Evolutionary conservation across 2,113 vertebrate species (phyloP), one percentile per base, ranked within the genome.

Genomic region (Ptilonorhynchus violaceus): DNA sequence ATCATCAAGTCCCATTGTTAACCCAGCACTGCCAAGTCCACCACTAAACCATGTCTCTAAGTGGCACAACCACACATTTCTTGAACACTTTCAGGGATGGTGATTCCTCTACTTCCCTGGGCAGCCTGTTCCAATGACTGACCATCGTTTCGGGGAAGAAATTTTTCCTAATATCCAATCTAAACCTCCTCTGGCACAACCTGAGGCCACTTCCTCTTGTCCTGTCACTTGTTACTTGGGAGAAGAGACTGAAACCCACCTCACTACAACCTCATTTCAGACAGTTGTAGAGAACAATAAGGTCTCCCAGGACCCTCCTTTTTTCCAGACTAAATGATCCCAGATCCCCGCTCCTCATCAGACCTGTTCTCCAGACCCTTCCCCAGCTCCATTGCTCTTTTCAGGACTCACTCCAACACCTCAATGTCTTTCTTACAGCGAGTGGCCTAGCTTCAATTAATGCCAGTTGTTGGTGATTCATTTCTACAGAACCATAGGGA

Each of bases 361-460:
- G 15, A 42, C 8, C 6, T 20, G 31, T 56, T 30, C 27, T 56
- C 30, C 79, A 77, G 41, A 37, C 12, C 35, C 56, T 42, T 42
- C 63, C 5, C 8, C 55, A 63, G 41, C 18, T 63, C 35, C 0
- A 0, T 1, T 49, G 88, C 25, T 63, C 10, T 37, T 49, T 55
- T 28, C 63, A 16, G 56, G 35, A 42, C 31, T 13, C 1, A 0
- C 35, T 63, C 35, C 56, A 69, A 70, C 25, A 7, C 41, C 7
- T 62, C 55, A 55, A 2, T 37, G 49, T 69, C 47, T 20, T 69
- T 42, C 47, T 63, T 14, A 68, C 5, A 56, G 22, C 4, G 41
- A 69, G 12, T 18, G 31, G 30, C 35, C 47, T 63, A 88, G 25
- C 21, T 85, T 63, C 67, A 42, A 33, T 28, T 63, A 77, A 58